These are phyloP conservation scores for Patella depressa DNA, from an alignment of 2,888 invertebrate genomes.

Conservation along the genomic window DNA sequence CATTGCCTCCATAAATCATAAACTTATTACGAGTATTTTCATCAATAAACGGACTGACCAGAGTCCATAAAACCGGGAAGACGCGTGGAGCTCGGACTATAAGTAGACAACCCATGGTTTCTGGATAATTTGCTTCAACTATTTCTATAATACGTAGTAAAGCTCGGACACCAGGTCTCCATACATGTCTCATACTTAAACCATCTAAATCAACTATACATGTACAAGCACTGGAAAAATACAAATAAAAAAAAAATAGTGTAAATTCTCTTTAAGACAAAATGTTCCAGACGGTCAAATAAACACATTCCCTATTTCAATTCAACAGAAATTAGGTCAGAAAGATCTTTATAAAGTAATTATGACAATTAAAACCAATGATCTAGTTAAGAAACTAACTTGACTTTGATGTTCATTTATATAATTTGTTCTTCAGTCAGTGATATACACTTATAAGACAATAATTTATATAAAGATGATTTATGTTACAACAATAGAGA, in stretches of 20 bases:
- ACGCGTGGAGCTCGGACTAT: slow-evolving; percentile 93
- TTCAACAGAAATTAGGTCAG: too few species aligned
- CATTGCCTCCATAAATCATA: slow-evolving; percentile 90
- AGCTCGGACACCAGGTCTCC: slow-evolving; percentile 88
- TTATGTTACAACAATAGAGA: too few species aligned
- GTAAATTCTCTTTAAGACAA: too few species aligned
- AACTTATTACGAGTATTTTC: slow-evolving; percentile 93
- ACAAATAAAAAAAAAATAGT: not conserved
- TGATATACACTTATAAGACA: too few species aligned
- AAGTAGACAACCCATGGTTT: slow-evolving; percentile 91
- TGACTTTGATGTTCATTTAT: too few species aligned
- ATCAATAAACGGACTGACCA: slow-evolving; percentile 94
- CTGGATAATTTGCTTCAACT: slow-evolving; percentile 94
- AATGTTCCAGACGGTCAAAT: too few species aligned
- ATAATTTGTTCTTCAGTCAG: too few species aligned
- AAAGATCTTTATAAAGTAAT: too few species aligned
- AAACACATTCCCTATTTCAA: too few species aligned
- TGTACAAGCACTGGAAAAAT: slow-evolving; percentile 82
- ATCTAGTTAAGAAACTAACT: too few species aligned
- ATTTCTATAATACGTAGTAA: slow-evolving; percentile 82
- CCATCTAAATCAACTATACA: slow-evolving; percentile 93
- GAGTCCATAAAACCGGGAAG: slow-evolving; percentile 95
- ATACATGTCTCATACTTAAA: slow-evolving; percentile 93
- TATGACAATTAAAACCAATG: too few species aligned
- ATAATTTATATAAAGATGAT: too few species aligned